phyloP scores from a whole-genome alignment of 2,888 invertebrate species.

The Syrista parreyssii region DNA sequence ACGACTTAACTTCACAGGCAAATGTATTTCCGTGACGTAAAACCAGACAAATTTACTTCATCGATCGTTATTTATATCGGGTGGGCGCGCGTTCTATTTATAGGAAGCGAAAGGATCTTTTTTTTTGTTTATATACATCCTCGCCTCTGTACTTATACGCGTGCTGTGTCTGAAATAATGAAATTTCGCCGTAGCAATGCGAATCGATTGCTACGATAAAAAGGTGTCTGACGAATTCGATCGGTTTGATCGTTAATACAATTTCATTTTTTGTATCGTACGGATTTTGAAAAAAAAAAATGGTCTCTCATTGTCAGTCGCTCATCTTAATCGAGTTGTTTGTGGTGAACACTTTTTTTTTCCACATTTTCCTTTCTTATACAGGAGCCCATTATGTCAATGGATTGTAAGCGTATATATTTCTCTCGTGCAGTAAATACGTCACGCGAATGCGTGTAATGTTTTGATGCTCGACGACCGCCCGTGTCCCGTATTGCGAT shows the following conservation, averaged over 20 bases:
- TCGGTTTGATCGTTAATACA: neutral
- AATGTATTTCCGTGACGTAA: neutral
- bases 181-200: no score
- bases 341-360: neutral
- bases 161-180: no score
- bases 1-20: neutral
- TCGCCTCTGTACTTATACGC: no score
- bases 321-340: neutral
- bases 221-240: no score
- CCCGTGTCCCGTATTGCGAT: neutral
- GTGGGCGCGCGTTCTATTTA: neutral
- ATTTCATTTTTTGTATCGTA: neutral
- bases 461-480: neutral
- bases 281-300: neutral
- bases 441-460: neutral
- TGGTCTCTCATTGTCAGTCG: neutral
- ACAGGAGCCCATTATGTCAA: neutral
- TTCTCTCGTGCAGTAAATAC: neutral
- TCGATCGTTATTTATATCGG: neutral
- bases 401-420: neutral
- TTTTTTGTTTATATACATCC: neutral
- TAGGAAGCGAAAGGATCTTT: neutral
- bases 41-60: no score
- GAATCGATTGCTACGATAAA: no score
- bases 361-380: neutral